Conservation (phyloP, 2,888 invertebrate genomes). For the Sphinx pinastri region DNA sequence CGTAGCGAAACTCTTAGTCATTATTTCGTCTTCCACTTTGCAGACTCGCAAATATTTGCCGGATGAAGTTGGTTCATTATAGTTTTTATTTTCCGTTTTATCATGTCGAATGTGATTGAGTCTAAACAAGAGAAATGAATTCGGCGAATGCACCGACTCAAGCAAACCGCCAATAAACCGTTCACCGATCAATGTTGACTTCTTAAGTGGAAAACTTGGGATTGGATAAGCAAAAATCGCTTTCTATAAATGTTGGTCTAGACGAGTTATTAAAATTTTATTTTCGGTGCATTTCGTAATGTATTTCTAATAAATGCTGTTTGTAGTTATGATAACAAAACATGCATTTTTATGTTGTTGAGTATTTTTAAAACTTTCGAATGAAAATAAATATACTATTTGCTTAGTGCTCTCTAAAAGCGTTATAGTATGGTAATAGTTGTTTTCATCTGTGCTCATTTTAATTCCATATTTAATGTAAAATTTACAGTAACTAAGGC, state of each 20-base stretch:
- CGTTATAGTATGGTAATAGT: no score
- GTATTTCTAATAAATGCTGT: constrained; percentile 48
- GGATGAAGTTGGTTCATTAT: constrained; percentile 73
- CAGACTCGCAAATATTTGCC: constrained; percentile 73
- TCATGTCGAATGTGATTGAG: constrained; percentile 71
- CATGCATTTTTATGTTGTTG: constrained; percentile 12
- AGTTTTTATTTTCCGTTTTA: constrained; percentile 75
- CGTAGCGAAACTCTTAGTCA: constrained; percentile 20
- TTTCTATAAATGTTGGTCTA: constrained; percentile 69
- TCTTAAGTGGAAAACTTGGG: constrained; percentile 69
- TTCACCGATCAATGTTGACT: constrained; percentile 62
- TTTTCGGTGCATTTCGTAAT: constrained; percentile 67
- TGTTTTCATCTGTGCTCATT: no score
- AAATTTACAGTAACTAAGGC: no score
- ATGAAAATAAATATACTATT: no score
- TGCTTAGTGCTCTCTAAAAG: no score
- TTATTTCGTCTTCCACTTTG: constrained; percentile 37
- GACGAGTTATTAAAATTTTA: constrained; percentile 79
- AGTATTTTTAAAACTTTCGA: not conserved
- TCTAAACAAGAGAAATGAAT: constrained; percentile 71
- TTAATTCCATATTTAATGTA: no score
- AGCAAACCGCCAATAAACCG: constrained; percentile 68
- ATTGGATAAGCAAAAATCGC: constrained; percentile 66
- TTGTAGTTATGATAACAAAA: constrained; percentile 32
- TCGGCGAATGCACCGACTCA: constrained; percentile 52